phyloP scores from a whole-genome alignment of 2,797 vertebrate genomes.

The Darevskia mixta region DNA sequence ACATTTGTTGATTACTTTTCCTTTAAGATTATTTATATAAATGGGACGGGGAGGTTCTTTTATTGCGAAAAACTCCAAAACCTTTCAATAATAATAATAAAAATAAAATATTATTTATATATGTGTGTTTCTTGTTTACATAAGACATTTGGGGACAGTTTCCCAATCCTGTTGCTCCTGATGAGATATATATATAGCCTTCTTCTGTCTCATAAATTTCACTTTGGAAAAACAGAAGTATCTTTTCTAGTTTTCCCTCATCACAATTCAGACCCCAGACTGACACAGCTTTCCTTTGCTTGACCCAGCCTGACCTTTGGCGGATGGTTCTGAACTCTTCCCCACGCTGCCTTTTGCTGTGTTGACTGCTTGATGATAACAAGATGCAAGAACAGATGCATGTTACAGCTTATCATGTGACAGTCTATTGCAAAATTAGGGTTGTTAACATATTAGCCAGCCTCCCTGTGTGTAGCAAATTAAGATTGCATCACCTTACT shows the following conservation, averaged over 20 bases:
- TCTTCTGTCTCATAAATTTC: neutral
- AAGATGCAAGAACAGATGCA: neutral
- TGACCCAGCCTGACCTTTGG: neutral
- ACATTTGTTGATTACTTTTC: neutral
- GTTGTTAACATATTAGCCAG: neutral
- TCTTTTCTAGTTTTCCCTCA: neutral
- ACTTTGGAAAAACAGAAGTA: neutral
- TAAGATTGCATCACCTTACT: slow-evolving; percentile 20
- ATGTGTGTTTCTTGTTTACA: neutral
- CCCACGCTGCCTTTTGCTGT: neutral
- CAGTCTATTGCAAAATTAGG: slow-evolving; percentile 9
- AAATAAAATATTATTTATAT: too few species aligned
- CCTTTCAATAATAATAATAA: neutral
- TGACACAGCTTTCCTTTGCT: neutral
- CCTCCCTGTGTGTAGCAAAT: slow-evolving; percentile 8
- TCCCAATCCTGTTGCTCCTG: neutral
- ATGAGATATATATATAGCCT: neutral
- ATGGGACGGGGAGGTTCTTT: neutral
- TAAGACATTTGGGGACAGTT: neutral
- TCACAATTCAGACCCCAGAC: neutral
- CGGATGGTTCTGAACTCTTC: neutral
- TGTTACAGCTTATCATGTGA: neutral
- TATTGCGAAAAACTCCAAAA: neutral
- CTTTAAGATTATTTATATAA: neutral
- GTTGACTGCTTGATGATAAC: neutral